A percentile compares a stretch with the other conserved stretches of the same genome.
Conservation (phyloP, 2,113 vertebrate genomes). For the Silurus glanis region DNA sequence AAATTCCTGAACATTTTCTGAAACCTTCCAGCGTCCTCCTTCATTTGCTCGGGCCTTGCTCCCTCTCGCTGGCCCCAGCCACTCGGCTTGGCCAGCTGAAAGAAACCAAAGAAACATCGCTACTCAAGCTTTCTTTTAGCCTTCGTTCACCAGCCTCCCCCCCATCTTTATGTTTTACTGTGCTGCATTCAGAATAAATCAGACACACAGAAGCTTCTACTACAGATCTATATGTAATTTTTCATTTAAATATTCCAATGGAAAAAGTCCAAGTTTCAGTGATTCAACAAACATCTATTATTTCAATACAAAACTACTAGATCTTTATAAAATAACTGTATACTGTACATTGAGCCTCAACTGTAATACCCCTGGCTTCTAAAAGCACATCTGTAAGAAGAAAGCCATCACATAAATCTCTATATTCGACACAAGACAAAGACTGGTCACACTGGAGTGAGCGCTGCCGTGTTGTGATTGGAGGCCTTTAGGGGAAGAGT, state of each 20-base stretch:
- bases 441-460: conserved; percentile 30
- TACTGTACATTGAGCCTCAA: neutral
- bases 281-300: neutral
- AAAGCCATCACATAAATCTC: neutral
- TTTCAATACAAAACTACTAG: neutral
- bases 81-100: conserved; percentile 54
- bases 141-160: conserved; percentile 51
- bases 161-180: conserved; percentile 55
- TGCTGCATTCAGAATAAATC: conserved; percentile 61
- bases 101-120: conserved; percentile 58
- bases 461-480: conserved; percentile 9
- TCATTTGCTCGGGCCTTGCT: conserved; percentile 50
- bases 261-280: neutral
- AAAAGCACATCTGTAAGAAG: conserved; percentile 24
- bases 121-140: conserved; percentile 50
- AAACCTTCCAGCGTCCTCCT: conserved; percentile 58
- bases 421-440: neutral
- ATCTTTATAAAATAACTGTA: neutral
- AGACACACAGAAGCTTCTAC: conserved; percentile 32
- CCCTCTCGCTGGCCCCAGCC: conserved; percentile 53
- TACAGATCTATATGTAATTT: conserved; percentile 21
- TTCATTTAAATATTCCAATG: neutral
- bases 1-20: conserved; percentile 76
- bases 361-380: neutral
- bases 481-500: conserved; percentile 50